These are phyloP conservation scores for Monarcha castaneiventris DNA, from an alignment of 2,113 vertebrate species.

Conservation along the genomic window DNA sequence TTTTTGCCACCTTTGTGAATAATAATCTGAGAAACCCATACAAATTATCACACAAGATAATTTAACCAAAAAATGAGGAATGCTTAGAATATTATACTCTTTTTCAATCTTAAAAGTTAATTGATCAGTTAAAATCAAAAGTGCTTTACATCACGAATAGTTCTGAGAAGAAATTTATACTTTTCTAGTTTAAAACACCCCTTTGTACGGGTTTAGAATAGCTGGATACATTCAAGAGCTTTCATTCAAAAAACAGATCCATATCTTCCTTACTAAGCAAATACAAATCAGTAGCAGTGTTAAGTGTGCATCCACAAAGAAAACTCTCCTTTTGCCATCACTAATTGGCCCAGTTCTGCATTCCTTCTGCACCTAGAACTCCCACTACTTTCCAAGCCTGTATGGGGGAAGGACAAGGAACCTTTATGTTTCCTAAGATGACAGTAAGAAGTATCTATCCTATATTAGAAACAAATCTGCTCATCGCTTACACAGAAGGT, in stretches of 20 bases:
- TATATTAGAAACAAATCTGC: background rate
- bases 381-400: background rate
- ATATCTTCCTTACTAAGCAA: background rate
- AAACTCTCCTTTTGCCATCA: background rate
- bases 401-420: slow-evolving; percentile 5
- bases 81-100: background rate
- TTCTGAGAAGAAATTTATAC: background rate
- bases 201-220: background rate
- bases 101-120: background rate
- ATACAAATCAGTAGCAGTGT: background rate
- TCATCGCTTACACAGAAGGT: background rate
- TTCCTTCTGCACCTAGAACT: slow-evolving; percentile 2
- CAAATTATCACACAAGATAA: background rate
- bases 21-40: background rate
- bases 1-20: background rate
- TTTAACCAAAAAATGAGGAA: background rate
- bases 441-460: background rate
- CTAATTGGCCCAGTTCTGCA: background rate
- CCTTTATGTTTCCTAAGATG: background rate
- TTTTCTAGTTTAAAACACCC: background rate
- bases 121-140: background rate
- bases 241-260: background rate
- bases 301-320: background rate
- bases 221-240: background rate
- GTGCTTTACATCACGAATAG: background rate